Conservation (phyloP, 2,888 invertebrate species). For the Meiosimyza platycephala region DNA sequence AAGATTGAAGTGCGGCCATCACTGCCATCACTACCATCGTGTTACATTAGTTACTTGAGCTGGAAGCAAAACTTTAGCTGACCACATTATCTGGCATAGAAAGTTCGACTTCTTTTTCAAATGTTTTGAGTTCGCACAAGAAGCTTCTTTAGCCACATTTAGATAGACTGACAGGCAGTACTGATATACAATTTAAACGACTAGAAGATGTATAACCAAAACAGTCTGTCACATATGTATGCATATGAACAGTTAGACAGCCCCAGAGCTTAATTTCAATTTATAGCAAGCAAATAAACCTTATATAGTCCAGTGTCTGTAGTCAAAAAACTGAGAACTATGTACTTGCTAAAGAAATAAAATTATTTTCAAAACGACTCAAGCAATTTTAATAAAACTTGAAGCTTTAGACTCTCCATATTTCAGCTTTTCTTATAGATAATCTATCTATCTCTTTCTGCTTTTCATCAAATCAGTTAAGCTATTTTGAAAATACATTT, state of each 20-base stretch:
- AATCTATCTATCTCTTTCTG: too few species aligned
- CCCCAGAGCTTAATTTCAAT: conserved; percentile 2
- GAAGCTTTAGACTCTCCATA: too few species aligned
- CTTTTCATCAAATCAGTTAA: too few species aligned
- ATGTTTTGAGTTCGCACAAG: conserved; percentile 2
- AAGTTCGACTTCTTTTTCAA: background rate
- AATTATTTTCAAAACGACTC: too few species aligned
- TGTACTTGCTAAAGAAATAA: too few species aligned
- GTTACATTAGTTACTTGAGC: conserved; percentile 17
- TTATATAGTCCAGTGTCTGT: too few species aligned
- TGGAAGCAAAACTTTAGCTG: conserved; percentile 23
- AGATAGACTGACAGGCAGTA: conserved; percentile 1
- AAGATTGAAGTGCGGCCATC: conserved; percentile 4
- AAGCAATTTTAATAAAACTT: too few species aligned
- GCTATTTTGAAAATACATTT: too few species aligned
- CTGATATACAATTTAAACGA: background rate
- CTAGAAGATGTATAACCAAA: too few species aligned
- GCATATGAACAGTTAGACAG: background rate
- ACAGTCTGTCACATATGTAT: background rate
- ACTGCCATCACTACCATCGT: conserved; percentile 26
- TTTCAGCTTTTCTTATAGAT: too few species aligned
- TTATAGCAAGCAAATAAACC: background rate
- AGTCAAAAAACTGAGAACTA: too few species aligned
- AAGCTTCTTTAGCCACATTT: background rate
- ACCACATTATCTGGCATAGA: conserved; percentile 27